Percentiles rank a stretch among this genome's conserved stretches.
These are phyloP conservation scores for Conus ventricosus DNA, from an alignment of 1,140 invertebrate genomes.

Conservation along the genomic window DNA sequence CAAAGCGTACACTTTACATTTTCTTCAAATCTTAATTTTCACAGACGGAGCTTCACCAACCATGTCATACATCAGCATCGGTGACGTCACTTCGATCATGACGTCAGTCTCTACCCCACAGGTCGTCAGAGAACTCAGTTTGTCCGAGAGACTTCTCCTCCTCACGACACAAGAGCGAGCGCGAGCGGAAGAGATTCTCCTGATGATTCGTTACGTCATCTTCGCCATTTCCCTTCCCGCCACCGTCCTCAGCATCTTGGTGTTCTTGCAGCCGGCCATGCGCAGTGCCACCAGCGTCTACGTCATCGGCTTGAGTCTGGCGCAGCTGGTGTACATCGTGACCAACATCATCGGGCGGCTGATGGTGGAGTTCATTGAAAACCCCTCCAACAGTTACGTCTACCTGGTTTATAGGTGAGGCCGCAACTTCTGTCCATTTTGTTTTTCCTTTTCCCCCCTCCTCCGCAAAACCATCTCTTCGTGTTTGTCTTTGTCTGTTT, in stretches of 20 bases:
- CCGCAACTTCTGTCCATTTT: too few relatives aligned
- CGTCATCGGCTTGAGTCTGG: slow-evolving; percentile 30
- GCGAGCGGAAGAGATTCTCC: background rate
- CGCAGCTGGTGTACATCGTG: slow-evolving; percentile 20
- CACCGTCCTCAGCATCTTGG: background rate
- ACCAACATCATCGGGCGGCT: background rate
- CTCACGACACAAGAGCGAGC: background rate
- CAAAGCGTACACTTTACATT: too few relatives aligned
- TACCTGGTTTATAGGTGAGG: background rate
- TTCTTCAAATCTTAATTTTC: too few relatives aligned
- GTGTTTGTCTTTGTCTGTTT: background rate
- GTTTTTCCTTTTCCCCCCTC: too few relatives aligned
- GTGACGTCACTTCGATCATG: background rate
- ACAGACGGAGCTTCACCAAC: background rate
- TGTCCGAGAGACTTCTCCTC: background rate
- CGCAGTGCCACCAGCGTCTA: slow-evolving; percentile 31
- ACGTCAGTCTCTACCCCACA: background rate
- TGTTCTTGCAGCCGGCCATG: slow-evolving; percentile 18
- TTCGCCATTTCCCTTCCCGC: slow-evolving; percentile 5
- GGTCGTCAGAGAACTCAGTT: background rate
- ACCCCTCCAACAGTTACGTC: background rate
- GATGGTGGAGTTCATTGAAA: background rate
- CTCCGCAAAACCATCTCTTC: too few relatives aligned
- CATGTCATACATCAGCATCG: background rate
- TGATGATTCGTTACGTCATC: slow-evolving; percentile 5